A percentile compares a stretch with the other conserved stretches of the same genome.
phyloP scores from a whole-genome alignment of 2,888 invertebrate species.

The Trachelus tabidus region DNA sequence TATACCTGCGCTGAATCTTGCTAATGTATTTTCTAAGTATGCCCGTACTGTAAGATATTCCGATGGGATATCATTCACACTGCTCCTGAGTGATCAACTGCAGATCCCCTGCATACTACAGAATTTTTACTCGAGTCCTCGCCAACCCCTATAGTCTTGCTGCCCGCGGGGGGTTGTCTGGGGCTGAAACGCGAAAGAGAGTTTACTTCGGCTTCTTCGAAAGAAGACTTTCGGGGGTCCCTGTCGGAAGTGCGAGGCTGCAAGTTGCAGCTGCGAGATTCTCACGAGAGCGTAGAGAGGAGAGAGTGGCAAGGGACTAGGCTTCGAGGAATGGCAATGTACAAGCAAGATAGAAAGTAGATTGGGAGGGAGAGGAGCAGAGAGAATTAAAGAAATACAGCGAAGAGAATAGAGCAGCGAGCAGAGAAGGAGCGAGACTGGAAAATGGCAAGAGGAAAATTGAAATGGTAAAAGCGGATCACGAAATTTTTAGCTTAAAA shows the following conservation, averaged over 20 bases:
- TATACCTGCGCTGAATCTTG: too few relatives aligned
- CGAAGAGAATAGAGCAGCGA: slow-evolving; percentile 35
- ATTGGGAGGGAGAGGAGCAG: not conserved
- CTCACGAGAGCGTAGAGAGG: slow-evolving; percentile 49
- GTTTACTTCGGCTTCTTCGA: not conserved
- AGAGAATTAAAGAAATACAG: slow-evolving; percentile 21
- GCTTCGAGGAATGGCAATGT: not conserved
- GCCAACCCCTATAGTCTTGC: too few relatives aligned
- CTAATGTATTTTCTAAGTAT: too few relatives aligned
- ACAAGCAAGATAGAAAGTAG: not conserved
- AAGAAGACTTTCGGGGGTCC: not conserved
- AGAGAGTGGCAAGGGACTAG: slow-evolving; percentile 19
- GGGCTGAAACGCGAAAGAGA: not conserved
- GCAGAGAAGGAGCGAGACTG: slow-evolving; percentile 17
- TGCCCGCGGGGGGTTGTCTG: not conserved
- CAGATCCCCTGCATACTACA: too few relatives aligned
- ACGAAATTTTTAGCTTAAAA: slow-evolving; percentile 42
- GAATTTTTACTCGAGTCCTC: too few relatives aligned
- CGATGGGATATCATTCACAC: too few relatives aligned
- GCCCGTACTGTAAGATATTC: too few relatives aligned
- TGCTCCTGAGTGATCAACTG: too few relatives aligned
- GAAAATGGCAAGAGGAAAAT: slow-evolving; percentile 36
- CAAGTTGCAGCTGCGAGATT: slow-evolving; percentile 50
- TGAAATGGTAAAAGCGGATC: slow-evolving; percentile 63
- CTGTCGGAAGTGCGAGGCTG: slow-evolving; percentile 11